These are phyloP conservation scores for Diorhabda sublineata DNA, from an alignment of 1,140 invertebrate species.

Conservation along the genomic window DNA sequence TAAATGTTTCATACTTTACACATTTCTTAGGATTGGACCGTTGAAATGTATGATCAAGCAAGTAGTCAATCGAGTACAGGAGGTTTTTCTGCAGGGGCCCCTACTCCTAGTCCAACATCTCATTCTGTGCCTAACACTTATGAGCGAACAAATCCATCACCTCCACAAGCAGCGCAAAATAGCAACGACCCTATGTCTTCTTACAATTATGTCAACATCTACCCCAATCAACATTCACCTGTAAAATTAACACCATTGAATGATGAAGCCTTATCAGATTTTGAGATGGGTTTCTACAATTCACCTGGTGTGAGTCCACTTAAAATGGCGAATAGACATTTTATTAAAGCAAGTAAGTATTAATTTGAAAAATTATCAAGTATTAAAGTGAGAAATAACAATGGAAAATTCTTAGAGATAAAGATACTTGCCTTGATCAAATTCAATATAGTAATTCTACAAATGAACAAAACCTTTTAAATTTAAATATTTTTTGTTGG, in stretches of 20 bases:
- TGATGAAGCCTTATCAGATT: slow-evolving; percentile 45
- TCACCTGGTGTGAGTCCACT: slow-evolving; percentile 36
- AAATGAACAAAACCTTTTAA: no score
- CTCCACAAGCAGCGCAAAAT: slow-evolving; percentile 13
- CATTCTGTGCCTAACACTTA: slow-evolving; percentile 19
- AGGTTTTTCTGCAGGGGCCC: slow-evolving; percentile 34
- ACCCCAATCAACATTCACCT: slow-evolving; percentile 42
- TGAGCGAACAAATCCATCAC: slow-evolving; percentile 22
- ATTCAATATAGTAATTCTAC: no score
- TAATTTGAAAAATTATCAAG: not conserved
- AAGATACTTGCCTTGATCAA: no score
- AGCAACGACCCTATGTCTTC: slow-evolving; percentile 23
- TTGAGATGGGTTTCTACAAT: slow-evolving; percentile 33
- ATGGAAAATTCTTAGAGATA: no score
- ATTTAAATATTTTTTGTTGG: no score
- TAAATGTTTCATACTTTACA: no score
- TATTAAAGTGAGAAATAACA: no score
- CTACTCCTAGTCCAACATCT: slow-evolving; percentile 41
- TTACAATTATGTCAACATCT: slow-evolving; percentile 49
- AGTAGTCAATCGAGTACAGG: slow-evolving; percentile 44
- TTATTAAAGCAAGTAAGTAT: slow-evolving; percentile 38
- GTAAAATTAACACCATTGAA: slow-evolving; percentile 51
- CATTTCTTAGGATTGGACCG: slow-evolving; percentile 32
- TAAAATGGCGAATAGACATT: slow-evolving; percentile 32
- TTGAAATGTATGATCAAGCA: slow-evolving; percentile 44